Conservation (phyloP, 2,797 vertebrate genomes). For the Oreochromis mossambicus region DNA sequence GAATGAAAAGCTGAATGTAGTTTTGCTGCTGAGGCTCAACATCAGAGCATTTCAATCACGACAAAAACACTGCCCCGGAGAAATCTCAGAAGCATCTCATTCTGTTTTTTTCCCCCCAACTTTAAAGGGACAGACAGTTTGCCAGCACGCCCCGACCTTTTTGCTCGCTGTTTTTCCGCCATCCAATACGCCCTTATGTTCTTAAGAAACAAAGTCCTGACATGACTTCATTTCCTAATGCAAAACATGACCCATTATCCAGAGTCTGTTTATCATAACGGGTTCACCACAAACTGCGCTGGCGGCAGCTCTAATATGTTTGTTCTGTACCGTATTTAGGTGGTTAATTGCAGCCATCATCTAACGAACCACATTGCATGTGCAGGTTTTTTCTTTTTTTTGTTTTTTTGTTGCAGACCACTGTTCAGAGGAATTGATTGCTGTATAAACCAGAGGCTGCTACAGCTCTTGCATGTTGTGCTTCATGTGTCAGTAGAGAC, state of each 20-base stretch:
- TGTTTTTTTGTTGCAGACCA: not conserved
- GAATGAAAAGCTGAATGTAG: conserved; percentile 40
- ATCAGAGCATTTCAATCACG: conserved; percentile 57
- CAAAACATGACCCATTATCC: conserved; percentile 51
- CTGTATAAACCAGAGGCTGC: conserved; percentile 31
- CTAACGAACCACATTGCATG: conserved; percentile 53
- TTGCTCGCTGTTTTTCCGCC: conserved; percentile 13
- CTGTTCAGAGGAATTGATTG: conserved; percentile 40
- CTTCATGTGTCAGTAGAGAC: conserved; percentile 5
- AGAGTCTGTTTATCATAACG: conserved; percentile 66
- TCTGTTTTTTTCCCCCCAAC: not conserved
- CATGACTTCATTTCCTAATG: conserved; percentile 57
- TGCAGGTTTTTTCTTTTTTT: conserved; percentile 1
- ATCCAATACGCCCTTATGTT: conserved; percentile 18
- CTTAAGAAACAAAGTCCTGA: conserved; percentile 34
- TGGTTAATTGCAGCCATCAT: conserved; percentile 59
- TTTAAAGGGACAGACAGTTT: not conserved
- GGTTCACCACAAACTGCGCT: conserved; percentile 40
- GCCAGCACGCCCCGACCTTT: conserved; percentile 11
- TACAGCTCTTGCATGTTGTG: not conserved
- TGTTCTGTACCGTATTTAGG: conserved; percentile 55
- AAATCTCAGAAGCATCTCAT: conserved; percentile 10
- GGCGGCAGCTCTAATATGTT: conserved; percentile 62
- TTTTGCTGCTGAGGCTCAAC: conserved; percentile 46
- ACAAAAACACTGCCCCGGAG: conserved; percentile 34